A percentile compares a stretch with the other conserved stretches of the same genome.
phyloP scores from a whole-genome alignment of 2,888 invertebrate genomes.

The Eucriotettix oculatus region DNA sequence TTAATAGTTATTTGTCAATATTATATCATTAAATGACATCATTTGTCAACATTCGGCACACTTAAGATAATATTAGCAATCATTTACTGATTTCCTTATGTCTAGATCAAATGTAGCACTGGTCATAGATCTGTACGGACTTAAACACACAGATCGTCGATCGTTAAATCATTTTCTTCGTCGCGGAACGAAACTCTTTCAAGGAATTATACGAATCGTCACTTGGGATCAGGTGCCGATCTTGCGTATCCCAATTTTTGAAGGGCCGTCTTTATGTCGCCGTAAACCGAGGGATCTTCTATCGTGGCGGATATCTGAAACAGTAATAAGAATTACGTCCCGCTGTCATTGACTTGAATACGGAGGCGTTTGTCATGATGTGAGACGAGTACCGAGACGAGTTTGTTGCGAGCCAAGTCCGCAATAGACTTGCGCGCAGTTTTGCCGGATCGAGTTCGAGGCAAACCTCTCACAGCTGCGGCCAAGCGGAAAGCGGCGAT shows the following conservation, averaged over 20 bases:
- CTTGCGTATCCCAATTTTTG: slow-evolving; percentile 60
- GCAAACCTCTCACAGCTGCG: slow-evolving; percentile 61
- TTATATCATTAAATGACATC: too few species aligned
- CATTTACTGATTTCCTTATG: too few species aligned
- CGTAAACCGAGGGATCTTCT: slow-evolving; percentile 70
- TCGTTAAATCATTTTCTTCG: too few species aligned
- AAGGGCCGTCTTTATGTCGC: slow-evolving; percentile 55
- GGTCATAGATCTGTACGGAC: too few species aligned
- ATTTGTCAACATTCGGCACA: too few species aligned
- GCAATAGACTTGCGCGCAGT: slow-evolving; percentile 69
- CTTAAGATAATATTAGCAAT: too few species aligned
- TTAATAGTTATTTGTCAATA: too few species aligned
- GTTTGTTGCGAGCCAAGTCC: slow-evolving; percentile 65
- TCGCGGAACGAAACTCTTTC: too few species aligned
- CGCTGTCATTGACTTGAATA: background rate
- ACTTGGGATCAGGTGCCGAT: slow-evolving; percentile 17
- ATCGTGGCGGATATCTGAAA: slow-evolving; percentile 61
- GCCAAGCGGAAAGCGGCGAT: slow-evolving; percentile 77
- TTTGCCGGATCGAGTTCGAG: slow-evolving; percentile 76
- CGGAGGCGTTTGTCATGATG: background rate
- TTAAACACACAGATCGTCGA: too few species aligned
- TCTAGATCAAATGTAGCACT: too few species aligned
- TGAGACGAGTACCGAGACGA: slow-evolving; percentile 40
- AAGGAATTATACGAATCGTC: background rate
- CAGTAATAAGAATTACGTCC: background rate